These are phyloP conservation scores for Pycnomerus fuliginosus DNA, from an alignment of 2,888 invertebrate species.

Conservation along the genomic window DNA sequence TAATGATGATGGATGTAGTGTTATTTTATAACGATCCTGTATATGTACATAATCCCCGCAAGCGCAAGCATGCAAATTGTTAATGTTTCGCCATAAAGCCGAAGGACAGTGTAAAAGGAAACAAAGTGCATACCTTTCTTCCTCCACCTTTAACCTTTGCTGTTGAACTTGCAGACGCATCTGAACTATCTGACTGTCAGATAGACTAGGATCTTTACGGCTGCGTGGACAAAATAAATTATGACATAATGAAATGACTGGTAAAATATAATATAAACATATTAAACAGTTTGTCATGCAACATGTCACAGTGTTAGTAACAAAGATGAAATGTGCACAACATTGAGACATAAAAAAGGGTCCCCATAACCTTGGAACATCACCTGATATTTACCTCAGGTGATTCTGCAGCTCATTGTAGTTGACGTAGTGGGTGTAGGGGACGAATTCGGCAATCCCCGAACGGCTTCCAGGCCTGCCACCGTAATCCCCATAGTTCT, in stretches of 20 bases:
- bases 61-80: conserved; percentile 18
- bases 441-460: conserved; percentile 56
- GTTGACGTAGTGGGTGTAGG: conserved; percentile 75
- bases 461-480: conserved; percentile 58
- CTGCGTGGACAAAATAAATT: conserved; percentile 53
- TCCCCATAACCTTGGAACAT: conserved; percentile 11
- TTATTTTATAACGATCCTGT: no score
- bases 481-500: conserved; percentile 51
- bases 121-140: conserved; percentile 68
- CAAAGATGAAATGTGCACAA: conserved; percentile 44
- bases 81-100: conserved; percentile 15
- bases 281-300: conserved; percentile 34
- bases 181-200: conserved; percentile 78
- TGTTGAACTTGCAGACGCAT: conserved; percentile 78
- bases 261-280: conserved; percentile 11
- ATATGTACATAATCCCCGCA: no score
- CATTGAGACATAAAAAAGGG: conserved; percentile 22
- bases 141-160: conserved; percentile 77
- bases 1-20: no score
- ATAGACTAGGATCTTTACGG: conserved; percentile 68
- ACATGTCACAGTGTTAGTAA: conserved; percentile 44
- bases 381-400: conserved; percentile 65
- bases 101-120: conserved; percentile 16
- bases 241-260: conserved; percentile 19
- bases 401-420: conserved; percentile 84